These are phyloP conservation scores for Cyphomyrus discorhynchus DNA, from an alignment of 2,113 vertebrate genomes.

Conservation along the genomic window DNA sequence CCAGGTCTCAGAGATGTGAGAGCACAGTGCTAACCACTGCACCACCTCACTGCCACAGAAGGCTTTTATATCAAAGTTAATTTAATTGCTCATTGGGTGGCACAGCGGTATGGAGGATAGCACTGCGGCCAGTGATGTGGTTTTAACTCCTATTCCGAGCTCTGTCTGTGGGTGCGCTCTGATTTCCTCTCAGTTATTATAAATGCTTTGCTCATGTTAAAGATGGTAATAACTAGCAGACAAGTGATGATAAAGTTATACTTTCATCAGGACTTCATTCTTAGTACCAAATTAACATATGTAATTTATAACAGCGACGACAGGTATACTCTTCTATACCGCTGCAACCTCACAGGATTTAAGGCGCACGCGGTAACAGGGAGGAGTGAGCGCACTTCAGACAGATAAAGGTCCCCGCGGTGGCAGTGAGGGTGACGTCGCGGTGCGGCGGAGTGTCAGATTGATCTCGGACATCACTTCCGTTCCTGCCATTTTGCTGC, in stretches of 20 bases:
- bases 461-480: constrained; percentile 20
- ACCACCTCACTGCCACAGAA: too few relatives aligned
- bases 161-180: neutral
- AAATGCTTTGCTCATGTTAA: neutral
- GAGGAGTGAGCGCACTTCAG: neutral
- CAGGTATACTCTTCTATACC: neutral
- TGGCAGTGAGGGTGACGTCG: neutral
- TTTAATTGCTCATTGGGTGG: neutral
- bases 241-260: neutral
- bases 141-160: neutral
- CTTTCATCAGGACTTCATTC: neutral
- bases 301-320: neutral
- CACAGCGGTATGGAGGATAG: neutral
- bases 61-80: neutral
- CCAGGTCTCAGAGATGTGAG: too few relatives aligned
- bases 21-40: too few relatives aligned
- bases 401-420: neutral
- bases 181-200: neutral
- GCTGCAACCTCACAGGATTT: neutral
- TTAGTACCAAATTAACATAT: neutral
- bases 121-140: neutral
- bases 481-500: constrained; percentile 23
- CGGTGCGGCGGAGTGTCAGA: neutral
- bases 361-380: neutral
- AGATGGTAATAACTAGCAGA: neutral